These are phyloP conservation scores for Magallana angulata DNA, from an alignment of 1,140 invertebrate species.

Conservation along the genomic window DNA sequence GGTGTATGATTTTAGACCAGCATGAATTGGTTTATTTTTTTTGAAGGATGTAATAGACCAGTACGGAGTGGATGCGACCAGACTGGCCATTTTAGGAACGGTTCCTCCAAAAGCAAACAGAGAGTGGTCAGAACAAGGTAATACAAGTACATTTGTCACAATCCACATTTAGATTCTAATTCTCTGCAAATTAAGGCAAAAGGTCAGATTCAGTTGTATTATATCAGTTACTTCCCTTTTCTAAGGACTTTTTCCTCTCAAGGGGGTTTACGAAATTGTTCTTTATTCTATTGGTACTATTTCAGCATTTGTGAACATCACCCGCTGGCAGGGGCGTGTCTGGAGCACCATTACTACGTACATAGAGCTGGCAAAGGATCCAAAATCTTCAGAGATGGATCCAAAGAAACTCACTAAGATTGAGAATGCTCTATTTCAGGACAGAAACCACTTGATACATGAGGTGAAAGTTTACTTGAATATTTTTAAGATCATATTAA, in stretches of 20 bases:
- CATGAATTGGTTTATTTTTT: conserved; percentile 14
- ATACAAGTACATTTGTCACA: too few relatives aligned
- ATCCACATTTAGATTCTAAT: too few relatives aligned
- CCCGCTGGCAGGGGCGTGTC: conserved; percentile 1
- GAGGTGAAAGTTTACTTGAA: neutral
- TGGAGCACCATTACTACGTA: conserved; percentile 23
- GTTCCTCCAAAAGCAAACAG: conserved; percentile 91
- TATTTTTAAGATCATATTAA: too few relatives aligned
- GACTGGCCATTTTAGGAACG: conserved; percentile 91
- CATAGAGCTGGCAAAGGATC: neutral
- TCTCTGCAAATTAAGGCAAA: too few relatives aligned
- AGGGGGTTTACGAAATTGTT: too few relatives aligned
- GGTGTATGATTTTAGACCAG: too few relatives aligned
- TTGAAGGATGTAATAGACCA: conserved; percentile 84
- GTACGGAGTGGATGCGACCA: conserved; percentile 93
- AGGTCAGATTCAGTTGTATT: too few relatives aligned
- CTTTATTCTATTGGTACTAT: neutral
- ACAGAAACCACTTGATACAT: conserved; percentile 16
- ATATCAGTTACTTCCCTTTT: too few relatives aligned
- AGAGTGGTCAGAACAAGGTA: conserved; percentile 86
- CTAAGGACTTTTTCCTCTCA: too few relatives aligned
- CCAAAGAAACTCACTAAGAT: neutral
- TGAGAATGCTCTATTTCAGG: neutral
- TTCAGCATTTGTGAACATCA: neutral
- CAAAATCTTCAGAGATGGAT: neutral